Percentiles rank a stretch among this genome's conserved stretches.
These are phyloP conservation scores for Hemiprocne comata DNA, from an alignment of 2,113 vertebrate genomes.

Conservation along the genomic window DNA sequence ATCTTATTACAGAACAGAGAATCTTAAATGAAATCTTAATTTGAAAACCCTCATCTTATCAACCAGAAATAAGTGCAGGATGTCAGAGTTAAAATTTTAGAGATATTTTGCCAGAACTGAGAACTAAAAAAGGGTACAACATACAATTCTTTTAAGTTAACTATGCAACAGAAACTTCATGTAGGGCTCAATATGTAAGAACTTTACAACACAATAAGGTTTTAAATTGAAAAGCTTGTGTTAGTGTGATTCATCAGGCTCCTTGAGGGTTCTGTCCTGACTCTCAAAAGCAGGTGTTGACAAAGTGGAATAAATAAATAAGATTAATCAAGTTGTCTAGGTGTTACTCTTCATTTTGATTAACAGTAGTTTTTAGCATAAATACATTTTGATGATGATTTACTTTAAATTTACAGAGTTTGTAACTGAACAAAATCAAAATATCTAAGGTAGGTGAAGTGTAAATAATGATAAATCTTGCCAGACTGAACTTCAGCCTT, in stretches of 20 bases:
- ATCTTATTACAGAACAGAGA: slow-evolving; percentile 10
- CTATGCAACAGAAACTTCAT: background rate
- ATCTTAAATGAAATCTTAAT: slow-evolving; percentile 50
- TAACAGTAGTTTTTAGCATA: background rate
- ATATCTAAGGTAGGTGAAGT: background rate
- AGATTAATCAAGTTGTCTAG: background rate
- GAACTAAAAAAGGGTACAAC: background rate
- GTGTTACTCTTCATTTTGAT: background rate
- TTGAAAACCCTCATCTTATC: background rate
- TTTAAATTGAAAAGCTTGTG: background rate
- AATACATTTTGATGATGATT: background rate
- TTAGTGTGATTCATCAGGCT: background rate
- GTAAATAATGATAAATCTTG: background rate
- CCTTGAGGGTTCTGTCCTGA: background rate
- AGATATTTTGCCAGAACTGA: background rate
- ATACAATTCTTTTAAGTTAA: background rate
- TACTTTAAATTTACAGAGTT: background rate
- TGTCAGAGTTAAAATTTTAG: background rate
- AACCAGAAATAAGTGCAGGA: background rate
- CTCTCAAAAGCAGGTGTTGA: background rate
- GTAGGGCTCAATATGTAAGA: background rate
- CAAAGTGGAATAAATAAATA: background rate
- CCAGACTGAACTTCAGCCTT: accelerated
- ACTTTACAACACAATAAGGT: background rate
- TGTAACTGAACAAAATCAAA: background rate